These are phyloP conservation scores for Gallirallus australis DNA, from an alignment of 2,797 vertebrate species.

Conservation along the genomic window DNA sequence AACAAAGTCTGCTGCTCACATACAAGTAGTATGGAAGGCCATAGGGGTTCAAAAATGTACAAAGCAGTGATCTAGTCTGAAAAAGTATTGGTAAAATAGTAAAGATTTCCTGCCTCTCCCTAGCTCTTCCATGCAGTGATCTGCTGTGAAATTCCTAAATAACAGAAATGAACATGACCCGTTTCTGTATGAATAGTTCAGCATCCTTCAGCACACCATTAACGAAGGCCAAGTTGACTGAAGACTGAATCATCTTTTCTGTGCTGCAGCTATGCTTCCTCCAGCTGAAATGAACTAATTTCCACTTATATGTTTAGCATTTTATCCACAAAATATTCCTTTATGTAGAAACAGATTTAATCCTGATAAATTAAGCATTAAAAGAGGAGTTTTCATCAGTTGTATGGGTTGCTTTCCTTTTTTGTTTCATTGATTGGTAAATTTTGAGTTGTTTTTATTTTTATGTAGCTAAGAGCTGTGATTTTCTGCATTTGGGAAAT, in stretches of 20 bases:
- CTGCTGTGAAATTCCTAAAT: neutral
- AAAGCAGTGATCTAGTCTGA: neutral
- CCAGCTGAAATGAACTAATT: neutral
- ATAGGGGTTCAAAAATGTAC: neutral
- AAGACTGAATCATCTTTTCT: neutral
- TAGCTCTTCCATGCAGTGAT: neutral
- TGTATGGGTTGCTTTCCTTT: neutral
- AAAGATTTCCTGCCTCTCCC: neutral
- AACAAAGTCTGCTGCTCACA: neutral
- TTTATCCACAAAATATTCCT: neutral
- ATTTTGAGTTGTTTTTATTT: neutral
- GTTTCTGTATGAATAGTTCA: neutral
- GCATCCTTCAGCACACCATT: neutral
- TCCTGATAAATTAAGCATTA: neutral
- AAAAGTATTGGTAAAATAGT: neutral
- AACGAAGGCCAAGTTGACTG: neutral
- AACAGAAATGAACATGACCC: neutral
- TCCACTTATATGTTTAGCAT: accelerated
- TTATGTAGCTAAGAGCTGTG: neutral
- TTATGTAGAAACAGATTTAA: neutral
- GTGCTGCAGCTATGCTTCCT: neutral
- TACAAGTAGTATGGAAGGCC: neutral
- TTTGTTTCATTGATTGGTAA: neutral
- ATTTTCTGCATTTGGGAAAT: neutral
- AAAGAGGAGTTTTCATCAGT: neutral